These are phyloP conservation scores for Drosophila oshimai DNA, from an alignment of 1,140 invertebrate genomes.

Conservation along the genomic window DNA sequence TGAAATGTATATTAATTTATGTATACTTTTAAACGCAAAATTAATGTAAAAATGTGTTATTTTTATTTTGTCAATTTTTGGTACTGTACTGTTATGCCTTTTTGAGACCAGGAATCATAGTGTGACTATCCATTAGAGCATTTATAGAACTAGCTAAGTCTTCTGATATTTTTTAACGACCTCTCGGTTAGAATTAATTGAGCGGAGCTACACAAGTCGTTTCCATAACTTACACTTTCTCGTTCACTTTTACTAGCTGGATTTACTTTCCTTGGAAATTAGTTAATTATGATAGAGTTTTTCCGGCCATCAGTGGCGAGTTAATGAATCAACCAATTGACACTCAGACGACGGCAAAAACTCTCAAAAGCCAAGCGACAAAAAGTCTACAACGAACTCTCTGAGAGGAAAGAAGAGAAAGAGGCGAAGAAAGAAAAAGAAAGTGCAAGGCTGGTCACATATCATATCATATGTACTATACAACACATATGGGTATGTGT, in stretches of 20 bases:
- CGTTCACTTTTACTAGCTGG: constrained; percentile 33
- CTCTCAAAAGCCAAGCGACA: constrained; percentile 8
- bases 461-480: constrained; percentile 29
- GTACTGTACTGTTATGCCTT: too few relatives aligned
- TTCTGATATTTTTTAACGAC: too few relatives aligned
- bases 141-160: background rate
- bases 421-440: constrained; percentile 46
- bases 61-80: too few relatives aligned
- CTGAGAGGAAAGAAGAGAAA: constrained; percentile 39
- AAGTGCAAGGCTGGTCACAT: constrained; percentile 48
- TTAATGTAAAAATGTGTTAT: too few relatives aligned
- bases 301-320: constrained; percentile 20
- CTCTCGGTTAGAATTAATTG: constrained; percentile 10
- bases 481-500: background rate
- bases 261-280: constrained; percentile 44
- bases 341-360: constrained; percentile 19
- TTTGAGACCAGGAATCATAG: too few relatives aligned
- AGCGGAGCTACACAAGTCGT: background rate
- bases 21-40: too few relatives aligned
- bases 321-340: constrained; percentile 61
- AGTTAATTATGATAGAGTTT: constrained; percentile 39
- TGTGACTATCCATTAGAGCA: too few relatives aligned
- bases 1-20: too few relatives aligned
- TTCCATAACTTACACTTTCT: constrained; percentile 20
- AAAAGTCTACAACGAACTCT: constrained; percentile 13